phyloP scores from a whole-genome alignment of 1,140 invertebrate species.

The Drosophila sp. region DNA sequence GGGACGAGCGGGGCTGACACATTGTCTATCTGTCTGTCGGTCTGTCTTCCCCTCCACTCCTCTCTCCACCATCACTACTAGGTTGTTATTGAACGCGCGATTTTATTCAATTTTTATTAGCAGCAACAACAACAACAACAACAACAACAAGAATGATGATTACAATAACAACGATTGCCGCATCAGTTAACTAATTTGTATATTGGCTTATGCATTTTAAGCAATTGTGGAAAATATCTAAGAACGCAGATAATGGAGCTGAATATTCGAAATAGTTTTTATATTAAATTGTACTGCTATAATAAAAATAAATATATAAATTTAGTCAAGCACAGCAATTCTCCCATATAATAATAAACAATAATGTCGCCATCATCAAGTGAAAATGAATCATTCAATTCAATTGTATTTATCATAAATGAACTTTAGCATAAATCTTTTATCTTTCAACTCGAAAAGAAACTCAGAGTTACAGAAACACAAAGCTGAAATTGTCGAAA shows the following conservation, averaged over 20 bases:
- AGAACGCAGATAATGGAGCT: constrained; percentile 1
- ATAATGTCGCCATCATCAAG: neutral
- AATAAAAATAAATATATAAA: neutral
- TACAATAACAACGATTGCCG: constrained; percentile 14
- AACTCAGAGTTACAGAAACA: neutral
- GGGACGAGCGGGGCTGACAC: constrained; percentile 14
- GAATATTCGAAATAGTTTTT: neutral
- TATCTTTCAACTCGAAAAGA: neutral
- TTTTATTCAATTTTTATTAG: constrained; percentile 83
- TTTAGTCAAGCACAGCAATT: neutral
- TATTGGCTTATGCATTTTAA: constrained; percentile 19
- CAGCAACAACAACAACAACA: constrained; percentile 14
- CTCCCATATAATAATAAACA: neutral
- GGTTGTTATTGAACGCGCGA: constrained; percentile 75
- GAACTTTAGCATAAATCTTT: neutral
- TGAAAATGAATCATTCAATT: neutral
- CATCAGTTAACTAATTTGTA: constrained; percentile 37
- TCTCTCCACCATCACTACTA: neutral
- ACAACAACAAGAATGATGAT: constrained; percentile 36
- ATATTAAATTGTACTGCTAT: constrained; percentile 1
- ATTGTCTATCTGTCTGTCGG: neutral
- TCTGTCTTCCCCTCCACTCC: neutral
- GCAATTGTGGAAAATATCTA: neutral
- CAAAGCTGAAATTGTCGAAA: neutral
- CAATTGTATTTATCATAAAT: neutral